These are phyloP conservation scores for cattle (Bos taurus) DNA, from an alignment of 2,113 vertebrate species.

Conservation along the genomic window DNA sequence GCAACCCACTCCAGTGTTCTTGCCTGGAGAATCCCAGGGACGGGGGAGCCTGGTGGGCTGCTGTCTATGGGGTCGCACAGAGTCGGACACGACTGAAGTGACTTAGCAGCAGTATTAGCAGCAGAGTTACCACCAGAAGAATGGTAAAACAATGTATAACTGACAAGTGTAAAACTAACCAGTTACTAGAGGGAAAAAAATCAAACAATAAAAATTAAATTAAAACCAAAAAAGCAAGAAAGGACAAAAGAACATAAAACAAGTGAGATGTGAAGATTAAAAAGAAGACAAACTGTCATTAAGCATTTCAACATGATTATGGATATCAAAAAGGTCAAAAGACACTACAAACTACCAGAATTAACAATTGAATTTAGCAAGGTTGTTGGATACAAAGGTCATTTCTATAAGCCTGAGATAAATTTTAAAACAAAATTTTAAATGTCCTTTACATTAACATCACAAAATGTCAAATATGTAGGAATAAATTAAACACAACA, in stretches of 20 bases:
- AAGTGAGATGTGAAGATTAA: neutral
- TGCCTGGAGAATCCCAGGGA: too few species aligned
- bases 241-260: neutral
- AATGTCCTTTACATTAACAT: neutral
- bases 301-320: neutral
- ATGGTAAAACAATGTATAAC: neutral
- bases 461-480: neutral
- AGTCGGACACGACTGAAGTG: too few species aligned
- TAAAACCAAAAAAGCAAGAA: neutral
- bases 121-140: neutral
- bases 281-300: neutral
- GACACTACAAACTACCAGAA: neutral
- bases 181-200: neutral
- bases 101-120: too few species aligned
- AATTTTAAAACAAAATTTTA: neutral
- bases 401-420: neutral
- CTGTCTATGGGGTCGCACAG: too few species aligned
- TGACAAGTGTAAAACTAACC: neutral
- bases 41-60: too few species aligned
- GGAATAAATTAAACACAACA: neutral
- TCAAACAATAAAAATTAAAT: constrained; percentile 9
- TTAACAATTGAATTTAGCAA: neutral
- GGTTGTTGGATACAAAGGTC: neutral
- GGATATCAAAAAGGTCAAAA: neutral
- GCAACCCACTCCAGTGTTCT: too few species aligned